Base-by-base conservation (phyloP, 1,140 invertebrate species). In the Euura lappo region DNA sequence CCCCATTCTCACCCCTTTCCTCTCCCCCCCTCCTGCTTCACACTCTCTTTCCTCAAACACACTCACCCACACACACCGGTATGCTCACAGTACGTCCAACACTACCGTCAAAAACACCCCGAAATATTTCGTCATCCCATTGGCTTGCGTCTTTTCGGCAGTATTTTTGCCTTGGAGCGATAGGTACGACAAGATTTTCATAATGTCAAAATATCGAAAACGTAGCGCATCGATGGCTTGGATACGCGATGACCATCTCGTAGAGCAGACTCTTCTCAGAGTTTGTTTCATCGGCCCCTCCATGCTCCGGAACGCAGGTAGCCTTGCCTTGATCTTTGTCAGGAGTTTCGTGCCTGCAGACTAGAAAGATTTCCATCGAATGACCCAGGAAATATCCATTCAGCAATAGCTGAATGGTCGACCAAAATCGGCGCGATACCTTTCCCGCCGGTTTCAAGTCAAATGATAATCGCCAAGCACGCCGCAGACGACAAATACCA, bases 401-500 rank as follows among this genome's bases (percentile, higher is more conserved):
- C n/a, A n/a, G n/a, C n/a, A n/a, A n/a, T 86, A 70, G 75, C 83
- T 8, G 81, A 80, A 74, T 77, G 44, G 42, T 60, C 51, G n/a
- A 60, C 51, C 70, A n/a, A n/a, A n/a, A 45, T 42, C 81, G 84
- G 79, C 68, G 46, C 77, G 65, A 71, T 87, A 4, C 51, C 71
- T 0, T 70, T 76, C n/a, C 28, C 65, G 7, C 85, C 84, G 51
- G 71, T 76, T 43, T 6, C 76, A n/a, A 81, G 79, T 1, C 74
- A 85, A 77, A 79, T 84, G 75, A 78, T 87, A 6, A 71, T 87
- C 3, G 79, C 86, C 2, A 76, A 81, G 45, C 87, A 68, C 66
- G 11, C 42, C 0, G n/a, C n/a, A n/a, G 86, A 88, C 71, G 71
- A 72, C 0, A 87, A 87, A 77, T 83, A 68, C 65, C 87, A 88